phyloP scores from a whole-genome alignment of 1,140 invertebrate species.

The Drosophila equinoxialis region DNA sequence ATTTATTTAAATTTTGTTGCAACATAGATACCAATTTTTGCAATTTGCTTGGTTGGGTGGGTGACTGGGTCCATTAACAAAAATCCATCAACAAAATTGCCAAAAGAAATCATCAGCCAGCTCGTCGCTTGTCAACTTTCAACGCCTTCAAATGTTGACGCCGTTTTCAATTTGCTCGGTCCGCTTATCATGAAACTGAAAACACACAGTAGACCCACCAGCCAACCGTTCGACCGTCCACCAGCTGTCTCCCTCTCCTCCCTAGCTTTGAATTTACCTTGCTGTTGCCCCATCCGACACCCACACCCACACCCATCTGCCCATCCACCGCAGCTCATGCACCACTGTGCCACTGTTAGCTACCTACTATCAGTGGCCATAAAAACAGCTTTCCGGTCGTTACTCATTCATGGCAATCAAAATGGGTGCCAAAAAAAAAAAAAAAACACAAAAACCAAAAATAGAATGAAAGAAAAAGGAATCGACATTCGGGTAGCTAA shows the following conservation, averaged over 20 bases:
- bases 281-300: background rate
- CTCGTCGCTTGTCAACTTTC: conserved; percentile 65
- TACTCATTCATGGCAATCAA: conserved; percentile 81
- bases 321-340: background rate
- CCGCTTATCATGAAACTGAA: conserved; percentile 59
- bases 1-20: conserved; percentile 75
- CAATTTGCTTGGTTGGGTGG: conserved; percentile 29
- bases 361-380: conserved; percentile 74
- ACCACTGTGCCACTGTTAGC: conserved; percentile 28
- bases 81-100: conserved; percentile 79
- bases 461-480: conserved; percentile 75
- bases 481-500: conserved; percentile 34
- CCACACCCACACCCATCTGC: background rate
- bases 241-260: background rate
- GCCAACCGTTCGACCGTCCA: background rate
- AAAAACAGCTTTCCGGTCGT: conserved; percentile 81
- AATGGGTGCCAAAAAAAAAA: conserved; percentile 78
- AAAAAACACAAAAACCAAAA: conserved; percentile 52
- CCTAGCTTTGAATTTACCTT: background rate
- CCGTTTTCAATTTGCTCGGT: conserved; percentile 74
- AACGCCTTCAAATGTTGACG: conserved; percentile 71
- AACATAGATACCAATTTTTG: conserved; percentile 51
- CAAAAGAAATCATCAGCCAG: conserved; percentile 61
- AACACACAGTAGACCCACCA: background rate
- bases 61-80: conserved; percentile 66